A percentile compares a stretch with the other conserved stretches of the same genome.
phyloP scores from a whole-genome alignment of 2,797 vertebrate genomes.

The Poeciliopsis gracilis region DNA sequence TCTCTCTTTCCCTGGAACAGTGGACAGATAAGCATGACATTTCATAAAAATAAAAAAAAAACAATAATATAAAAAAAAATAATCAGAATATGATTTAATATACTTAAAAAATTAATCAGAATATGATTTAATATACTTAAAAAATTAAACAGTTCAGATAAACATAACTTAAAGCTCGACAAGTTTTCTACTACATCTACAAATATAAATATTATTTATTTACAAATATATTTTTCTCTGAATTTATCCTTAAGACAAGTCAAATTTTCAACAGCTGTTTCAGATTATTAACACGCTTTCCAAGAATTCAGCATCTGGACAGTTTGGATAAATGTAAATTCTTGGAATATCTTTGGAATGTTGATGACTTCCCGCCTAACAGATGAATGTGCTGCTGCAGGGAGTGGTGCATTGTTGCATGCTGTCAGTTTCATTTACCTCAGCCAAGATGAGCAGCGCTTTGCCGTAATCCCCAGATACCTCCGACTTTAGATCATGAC shows the following conservation, averaged over 20 bases:
- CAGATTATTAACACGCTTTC: not conserved
- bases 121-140: not conserved
- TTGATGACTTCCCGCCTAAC: not conserved
- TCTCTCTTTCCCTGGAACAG: slow-evolving; percentile 82
- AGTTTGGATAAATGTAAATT: not conserved
- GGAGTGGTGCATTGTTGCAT: not conserved
- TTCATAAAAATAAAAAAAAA: not conserved
- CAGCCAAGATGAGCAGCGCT: slow-evolving; percentile 83
- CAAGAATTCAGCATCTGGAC: not conserved
- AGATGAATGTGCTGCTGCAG: not conserved
- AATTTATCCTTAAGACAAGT: not conserved
- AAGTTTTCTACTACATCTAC: not conserved
- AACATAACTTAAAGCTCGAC: not conserved
- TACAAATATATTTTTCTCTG: not conserved
- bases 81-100: not conserved
- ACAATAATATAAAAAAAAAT: not conserved
- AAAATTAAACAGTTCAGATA: not conserved
- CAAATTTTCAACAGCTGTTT: not conserved
- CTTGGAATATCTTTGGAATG: not conserved
- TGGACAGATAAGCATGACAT: not conserved
- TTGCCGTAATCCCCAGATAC: slow-evolving; percentile 86
- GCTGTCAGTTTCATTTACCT: slow-evolving; percentile 73
- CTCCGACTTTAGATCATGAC: slow-evolving; percentile 84
- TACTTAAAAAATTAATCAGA: not conserved
- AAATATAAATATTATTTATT: too few species aligned